These are phyloP conservation scores for Margaritifera margaritifera DNA, from an alignment of 2,888 invertebrate species.

Conservation along the genomic window DNA sequence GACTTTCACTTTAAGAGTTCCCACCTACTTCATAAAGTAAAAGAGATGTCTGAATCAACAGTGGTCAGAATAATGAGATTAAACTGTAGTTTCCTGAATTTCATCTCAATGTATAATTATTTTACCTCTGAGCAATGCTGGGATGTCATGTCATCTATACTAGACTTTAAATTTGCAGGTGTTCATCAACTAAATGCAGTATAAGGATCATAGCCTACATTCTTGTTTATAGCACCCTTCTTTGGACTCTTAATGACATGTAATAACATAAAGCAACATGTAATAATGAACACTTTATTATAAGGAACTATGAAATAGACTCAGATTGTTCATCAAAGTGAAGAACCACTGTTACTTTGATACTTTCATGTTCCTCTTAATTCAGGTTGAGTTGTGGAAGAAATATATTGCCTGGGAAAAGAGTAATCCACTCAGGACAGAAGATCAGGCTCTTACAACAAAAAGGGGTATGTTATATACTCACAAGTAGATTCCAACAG, in stretches of 20 bases:
- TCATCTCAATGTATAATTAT: too few relatives aligned
- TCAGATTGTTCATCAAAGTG: background rate
- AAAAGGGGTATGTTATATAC: constrained; percentile 77
- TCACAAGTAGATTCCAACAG: too few relatives aligned
- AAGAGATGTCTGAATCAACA: too few relatives aligned
- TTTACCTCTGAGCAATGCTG: too few relatives aligned
- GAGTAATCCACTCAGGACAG: constrained; percentile 94
- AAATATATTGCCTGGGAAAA: constrained; percentile 99
- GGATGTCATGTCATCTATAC: too few relatives aligned
- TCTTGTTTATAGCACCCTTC: background rate
- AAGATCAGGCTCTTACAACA: constrained; percentile 94
- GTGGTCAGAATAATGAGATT: too few relatives aligned
- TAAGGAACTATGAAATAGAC: constrained; percentile 1
- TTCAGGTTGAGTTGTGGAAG: constrained; percentile 97
- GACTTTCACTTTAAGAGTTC: too few relatives aligned
- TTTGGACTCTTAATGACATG: background rate
- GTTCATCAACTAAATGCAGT: too few relatives aligned
- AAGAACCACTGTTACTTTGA: background rate
- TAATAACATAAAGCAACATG: background rate
- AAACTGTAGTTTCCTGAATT: too few relatives aligned
- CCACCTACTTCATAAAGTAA: too few relatives aligned
- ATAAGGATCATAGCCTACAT: background rate
- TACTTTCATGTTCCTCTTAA: background rate
- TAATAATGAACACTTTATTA: background rate
- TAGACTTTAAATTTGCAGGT: too few relatives aligned